Evolutionary conservation across 2,888 invertebrate genomes (phyloP).

Genomic region (Bedellia somnulentella): DNA sequence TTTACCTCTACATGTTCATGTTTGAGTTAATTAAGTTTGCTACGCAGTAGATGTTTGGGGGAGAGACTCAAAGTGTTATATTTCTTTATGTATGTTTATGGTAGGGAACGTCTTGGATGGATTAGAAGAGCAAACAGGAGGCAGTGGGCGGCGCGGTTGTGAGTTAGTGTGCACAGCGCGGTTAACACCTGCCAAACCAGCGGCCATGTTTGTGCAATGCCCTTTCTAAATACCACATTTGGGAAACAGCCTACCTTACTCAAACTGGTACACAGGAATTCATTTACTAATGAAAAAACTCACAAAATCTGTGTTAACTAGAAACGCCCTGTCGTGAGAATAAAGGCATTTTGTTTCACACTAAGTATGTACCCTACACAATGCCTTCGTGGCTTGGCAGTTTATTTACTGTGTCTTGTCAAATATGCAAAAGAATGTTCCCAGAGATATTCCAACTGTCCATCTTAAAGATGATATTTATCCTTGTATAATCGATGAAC

Average conservation of each 20-base stretch:
- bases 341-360: too few relatives aligned
- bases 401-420: too few relatives aligned
- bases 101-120: constrained; percentile 21
- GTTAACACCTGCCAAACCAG: constrained; percentile 45
- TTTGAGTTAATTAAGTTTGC: constrained; percentile 43
- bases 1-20: constrained; percentile 17
- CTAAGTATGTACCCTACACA: too few relatives aligned
- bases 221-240: constrained; percentile 2
- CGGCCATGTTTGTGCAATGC: constrained; percentile 34
- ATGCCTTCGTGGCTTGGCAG: too few relatives aligned
- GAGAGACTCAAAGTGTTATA: too few relatives aligned
- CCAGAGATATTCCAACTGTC: constrained; percentile 38
- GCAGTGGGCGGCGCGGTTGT: constrained; percentile 55
- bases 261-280: background rate
- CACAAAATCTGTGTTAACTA: too few relatives aligned
- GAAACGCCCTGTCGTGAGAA: too few relatives aligned
- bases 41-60: too few relatives aligned
- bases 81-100: too few relatives aligned
- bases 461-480: constrained; percentile 45
- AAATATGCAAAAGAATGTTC: constrained; percentile 4
- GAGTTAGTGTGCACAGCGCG: constrained; percentile 21
- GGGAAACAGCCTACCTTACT: constrained; percentile 1
- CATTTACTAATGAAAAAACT: too few relatives aligned
- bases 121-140: constrained; percentile 36
- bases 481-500: constrained; percentile 46